Percentiles rank a stretch among this genome's conserved stretches.
phyloP scores from a whole-genome alignment of 2,113 vertebrate species.

The Campylorhamphus procurvoides region DNA sequence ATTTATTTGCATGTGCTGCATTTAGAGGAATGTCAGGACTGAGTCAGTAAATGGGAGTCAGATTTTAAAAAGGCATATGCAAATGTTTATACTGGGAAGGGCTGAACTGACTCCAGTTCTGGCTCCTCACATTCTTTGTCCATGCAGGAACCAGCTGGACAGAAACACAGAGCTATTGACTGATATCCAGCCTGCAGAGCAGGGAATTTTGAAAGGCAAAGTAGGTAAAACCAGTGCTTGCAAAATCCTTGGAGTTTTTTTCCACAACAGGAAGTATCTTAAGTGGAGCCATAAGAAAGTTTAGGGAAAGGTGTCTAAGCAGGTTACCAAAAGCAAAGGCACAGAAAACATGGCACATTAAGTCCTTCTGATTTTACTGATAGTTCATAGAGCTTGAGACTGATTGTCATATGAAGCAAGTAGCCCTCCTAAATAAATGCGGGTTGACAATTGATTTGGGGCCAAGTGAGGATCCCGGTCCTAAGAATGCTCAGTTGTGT shows the following conservation, averaged over 20 bases:
- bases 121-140: not conserved
- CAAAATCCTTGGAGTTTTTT: not conserved
- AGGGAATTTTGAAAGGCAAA: not conserved
- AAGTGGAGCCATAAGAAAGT: not conserved
- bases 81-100: not conserved
- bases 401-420: not conserved
- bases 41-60: not conserved
- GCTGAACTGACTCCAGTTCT: not conserved
- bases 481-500: not conserved
- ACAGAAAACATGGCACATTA: not conserved
- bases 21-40: not conserved
- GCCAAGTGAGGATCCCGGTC: not conserved
- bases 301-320: not conserved
- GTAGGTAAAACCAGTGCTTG: not conserved
- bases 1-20: not conserved
- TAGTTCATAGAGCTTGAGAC: not conserved
- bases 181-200: not conserved
- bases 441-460: not conserved
- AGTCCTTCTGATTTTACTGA: not conserved
- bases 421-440: not conserved
- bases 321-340: not conserved
- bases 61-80: not conserved
- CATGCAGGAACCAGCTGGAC: not conserved
- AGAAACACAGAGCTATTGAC: not conserved
- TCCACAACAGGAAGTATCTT: not conserved